Evolutionary conservation across 2,888 invertebrate genomes (phyloP).

Genomic region (Lissonota sp.): DNA sequence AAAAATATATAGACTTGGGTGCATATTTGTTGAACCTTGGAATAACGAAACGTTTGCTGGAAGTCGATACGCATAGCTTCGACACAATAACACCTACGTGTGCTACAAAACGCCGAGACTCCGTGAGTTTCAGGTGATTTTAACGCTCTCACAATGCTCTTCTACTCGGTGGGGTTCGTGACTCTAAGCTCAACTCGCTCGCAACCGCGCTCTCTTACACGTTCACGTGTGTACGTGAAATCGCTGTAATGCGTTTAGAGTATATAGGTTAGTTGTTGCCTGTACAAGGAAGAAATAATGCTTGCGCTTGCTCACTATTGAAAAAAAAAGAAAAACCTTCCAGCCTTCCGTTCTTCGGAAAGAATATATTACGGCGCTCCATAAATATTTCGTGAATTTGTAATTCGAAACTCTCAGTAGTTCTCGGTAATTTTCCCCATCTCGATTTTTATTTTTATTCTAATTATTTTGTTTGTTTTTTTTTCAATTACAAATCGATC

Average conservation of each 20-base stretch:
- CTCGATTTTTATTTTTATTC: too few relatives aligned
- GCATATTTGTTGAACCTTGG: slow-evolving; percentile 4
- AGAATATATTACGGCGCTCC: too few relatives aligned
- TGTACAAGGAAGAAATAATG: slow-evolving; percentile 3
- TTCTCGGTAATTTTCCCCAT: too few relatives aligned
- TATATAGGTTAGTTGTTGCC: neutral
- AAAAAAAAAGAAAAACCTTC: neutral
- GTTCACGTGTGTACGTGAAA: slow-evolving; percentile 3
- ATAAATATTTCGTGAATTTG: too few relatives aligned
- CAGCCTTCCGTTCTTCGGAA: neutral
- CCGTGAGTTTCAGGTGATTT: slow-evolving; percentile 66
- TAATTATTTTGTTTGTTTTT: too few relatives aligned
- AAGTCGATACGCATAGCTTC: slow-evolving; percentile 11
- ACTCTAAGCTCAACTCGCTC: slow-evolving; percentile 27
- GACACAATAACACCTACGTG: slow-evolving; percentile 54
- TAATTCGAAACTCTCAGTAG: too few relatives aligned
- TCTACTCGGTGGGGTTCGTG: slow-evolving; percentile 41
- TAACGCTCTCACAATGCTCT: slow-evolving; percentile 62
- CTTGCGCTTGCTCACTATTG: neutral
- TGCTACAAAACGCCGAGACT: slow-evolving; percentile 37
- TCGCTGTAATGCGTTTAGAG: slow-evolving; percentile 17
- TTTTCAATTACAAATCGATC: too few relatives aligned
- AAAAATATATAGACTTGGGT: neutral
- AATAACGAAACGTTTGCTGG: slow-evolving; percentile 25
- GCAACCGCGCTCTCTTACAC: slow-evolving; percentile 13